Percentiles rank a stretch among this genome's conserved stretches.
phyloP scores from a whole-genome alignment of 2,113 vertebrate genomes.

The Forbesichthys papilliferus region DNA sequence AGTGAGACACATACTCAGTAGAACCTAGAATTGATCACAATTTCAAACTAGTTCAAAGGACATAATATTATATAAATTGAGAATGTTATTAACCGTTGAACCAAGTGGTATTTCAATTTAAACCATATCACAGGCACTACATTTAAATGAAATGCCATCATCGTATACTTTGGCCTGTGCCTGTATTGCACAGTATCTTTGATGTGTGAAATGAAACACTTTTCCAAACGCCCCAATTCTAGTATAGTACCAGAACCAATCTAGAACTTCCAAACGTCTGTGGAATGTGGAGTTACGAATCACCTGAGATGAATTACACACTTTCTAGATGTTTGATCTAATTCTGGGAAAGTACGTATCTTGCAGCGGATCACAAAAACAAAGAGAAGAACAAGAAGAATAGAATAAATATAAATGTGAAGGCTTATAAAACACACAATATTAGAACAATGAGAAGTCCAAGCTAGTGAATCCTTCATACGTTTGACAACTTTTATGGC shows the following conservation, averaged over 20 bases:
- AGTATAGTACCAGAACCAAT: conserved; percentile 1
- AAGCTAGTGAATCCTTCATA: no score
- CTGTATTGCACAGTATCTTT: conserved; percentile 4
- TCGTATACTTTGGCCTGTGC: conserved; percentile 7
- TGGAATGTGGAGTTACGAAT: background rate
- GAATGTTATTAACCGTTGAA: conserved; percentile 25
- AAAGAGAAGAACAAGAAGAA: no score
- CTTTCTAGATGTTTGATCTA: no score
- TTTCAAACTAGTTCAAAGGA: conserved; percentile 24
- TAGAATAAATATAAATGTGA: no score
- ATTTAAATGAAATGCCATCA: conserved; percentile 8
- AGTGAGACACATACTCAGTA: background rate
- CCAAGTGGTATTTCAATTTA: conserved; percentile 15
- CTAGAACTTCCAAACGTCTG: background rate
- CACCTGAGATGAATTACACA: background rate
- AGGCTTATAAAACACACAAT: no score
- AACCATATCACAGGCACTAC: conserved; percentile 22
- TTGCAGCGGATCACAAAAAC: no score
- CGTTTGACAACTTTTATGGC: no score
- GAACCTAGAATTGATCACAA: background rate
- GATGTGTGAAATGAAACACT: conserved; percentile 38
- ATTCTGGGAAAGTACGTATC: no score
- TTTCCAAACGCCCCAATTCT: conserved; percentile 7
- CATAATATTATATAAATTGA: conserved; percentile 21
- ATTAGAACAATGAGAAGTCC: no score